Evolutionary conservation across 2,888 invertebrate genomes (phyloP).

Genomic region (Callimorpha dominula): DNA sequence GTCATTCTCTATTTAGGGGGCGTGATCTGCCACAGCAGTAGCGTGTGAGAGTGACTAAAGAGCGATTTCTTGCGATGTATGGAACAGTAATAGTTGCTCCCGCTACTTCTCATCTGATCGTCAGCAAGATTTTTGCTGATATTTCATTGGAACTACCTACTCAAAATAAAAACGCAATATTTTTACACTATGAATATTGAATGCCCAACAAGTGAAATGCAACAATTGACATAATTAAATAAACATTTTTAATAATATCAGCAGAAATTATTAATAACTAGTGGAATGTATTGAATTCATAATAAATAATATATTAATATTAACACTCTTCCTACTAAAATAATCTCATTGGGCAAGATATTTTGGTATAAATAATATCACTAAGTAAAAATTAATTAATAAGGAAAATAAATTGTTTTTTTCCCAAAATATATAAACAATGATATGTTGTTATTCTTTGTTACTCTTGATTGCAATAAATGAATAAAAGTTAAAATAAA

Average conservation of each 20-base stretch:
- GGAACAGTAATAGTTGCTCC: no score
- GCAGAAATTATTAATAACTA: constrained; percentile 15
- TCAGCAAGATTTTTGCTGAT: no score
- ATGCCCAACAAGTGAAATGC: neutral
- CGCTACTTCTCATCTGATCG: no score
- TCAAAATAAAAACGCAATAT: neutral
- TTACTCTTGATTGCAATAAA: constrained; percentile 74
- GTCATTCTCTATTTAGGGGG: neutral
- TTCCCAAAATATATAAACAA: constrained; percentile 49
- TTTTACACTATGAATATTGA: neutral
- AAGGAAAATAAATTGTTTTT: constrained; percentile 31
- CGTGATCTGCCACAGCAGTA: no score
- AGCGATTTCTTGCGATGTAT: no score
- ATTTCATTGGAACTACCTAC: no score
- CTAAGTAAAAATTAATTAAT: constrained; percentile 24
- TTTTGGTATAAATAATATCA: constrained; percentile 50
- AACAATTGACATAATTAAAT: constrained; percentile 8
- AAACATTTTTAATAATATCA: constrained; percentile 12
- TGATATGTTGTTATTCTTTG: constrained; percentile 83
- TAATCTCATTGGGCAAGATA: constrained; percentile 57
- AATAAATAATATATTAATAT: constrained; percentile 15
- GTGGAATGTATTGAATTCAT: constrained; percentile 42
- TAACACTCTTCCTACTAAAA: constrained; percentile 34
- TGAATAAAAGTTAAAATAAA: constrained; percentile 42
- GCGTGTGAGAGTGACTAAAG: no score